Conservation (phyloP, 2,888 invertebrate species). For the Ormyrus thymus region DNA sequence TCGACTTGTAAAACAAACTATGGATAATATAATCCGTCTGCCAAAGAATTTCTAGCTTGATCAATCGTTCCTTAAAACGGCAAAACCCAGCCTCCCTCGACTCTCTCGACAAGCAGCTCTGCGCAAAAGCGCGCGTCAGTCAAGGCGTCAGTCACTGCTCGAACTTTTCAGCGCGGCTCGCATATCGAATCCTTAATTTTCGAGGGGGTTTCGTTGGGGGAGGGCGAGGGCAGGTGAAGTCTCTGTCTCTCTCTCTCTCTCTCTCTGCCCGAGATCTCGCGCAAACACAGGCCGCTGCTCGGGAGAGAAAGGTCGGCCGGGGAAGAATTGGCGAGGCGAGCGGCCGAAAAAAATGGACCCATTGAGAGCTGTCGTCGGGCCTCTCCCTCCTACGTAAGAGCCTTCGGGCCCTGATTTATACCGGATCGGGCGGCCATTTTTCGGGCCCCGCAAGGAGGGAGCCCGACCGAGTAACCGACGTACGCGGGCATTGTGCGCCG, state of each 20-base stretch:
- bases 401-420: slow-evolving; percentile 66
- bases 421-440: slow-evolving; percentile 69
- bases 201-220: neutral
- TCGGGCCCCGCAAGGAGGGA: slow-evolving; percentile 39
- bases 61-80: too few species aligned
- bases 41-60: too few species aligned
- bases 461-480: too few species aligned
- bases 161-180: neutral
- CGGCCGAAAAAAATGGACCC: neutral
- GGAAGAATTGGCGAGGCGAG: neutral
- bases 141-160: too few species aligned
- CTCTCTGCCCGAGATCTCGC: neutral
- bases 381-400: neutral
- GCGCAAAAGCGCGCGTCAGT: too few species aligned
- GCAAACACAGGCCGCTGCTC: neutral
- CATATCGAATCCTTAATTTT: slow-evolving; percentile 14
- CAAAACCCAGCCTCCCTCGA: too few species aligned
- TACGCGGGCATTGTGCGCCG: slow-evolving; percentile 63
- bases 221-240: slow-evolving; percentile 25
- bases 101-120: too few species aligned
- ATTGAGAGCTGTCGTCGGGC: neutral
- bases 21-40: too few species aligned
- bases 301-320: neutral
- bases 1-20: too few species aligned
- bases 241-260: neutral